Conservation (phyloP, 2,888 invertebrate genomes). For the Seira sanloemensis region DNA sequence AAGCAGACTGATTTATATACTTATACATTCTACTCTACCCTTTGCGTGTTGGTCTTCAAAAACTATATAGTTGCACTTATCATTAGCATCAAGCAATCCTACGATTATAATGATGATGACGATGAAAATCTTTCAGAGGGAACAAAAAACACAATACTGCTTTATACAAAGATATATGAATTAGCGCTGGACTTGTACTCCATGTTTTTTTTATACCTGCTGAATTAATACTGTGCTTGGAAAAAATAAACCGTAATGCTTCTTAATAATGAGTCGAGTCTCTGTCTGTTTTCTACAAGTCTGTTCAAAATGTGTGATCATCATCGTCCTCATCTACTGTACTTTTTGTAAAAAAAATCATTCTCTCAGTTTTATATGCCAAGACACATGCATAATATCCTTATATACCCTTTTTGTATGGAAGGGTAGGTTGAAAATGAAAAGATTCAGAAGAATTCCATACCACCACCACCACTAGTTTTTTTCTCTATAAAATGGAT, state of each 20-base stretch:
- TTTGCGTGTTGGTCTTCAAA: slow-evolving; percentile 14
- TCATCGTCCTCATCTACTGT: too few relatives aligned
- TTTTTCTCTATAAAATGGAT: not conserved
- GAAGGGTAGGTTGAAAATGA: slow-evolving; percentile 13
- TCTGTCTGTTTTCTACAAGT: too few relatives aligned
- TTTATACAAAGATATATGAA: not conserved
- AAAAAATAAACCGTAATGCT: slow-evolving; percentile 20
- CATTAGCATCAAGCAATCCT: slow-evolving; percentile 6
- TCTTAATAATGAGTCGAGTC: not conserved
- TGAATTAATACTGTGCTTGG: not conserved
- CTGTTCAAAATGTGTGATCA: too few relatives aligned
- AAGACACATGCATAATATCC: too few relatives aligned
- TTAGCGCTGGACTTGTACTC: not conserved
- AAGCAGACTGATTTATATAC: too few relatives aligned
- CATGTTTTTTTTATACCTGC: slow-evolving; percentile 1
- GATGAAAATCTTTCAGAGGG: slow-evolving; percentile 2
- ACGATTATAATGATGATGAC: slow-evolving; percentile 11
- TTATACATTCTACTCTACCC: not conserved
- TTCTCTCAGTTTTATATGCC: too few relatives aligned
- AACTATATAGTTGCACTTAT: slow-evolving; percentile 9
- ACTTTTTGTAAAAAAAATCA: too few relatives aligned
- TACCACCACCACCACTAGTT: too few relatives aligned
- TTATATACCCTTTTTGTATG: slow-evolving; percentile 17
- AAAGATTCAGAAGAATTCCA: slow-evolving; percentile 14
- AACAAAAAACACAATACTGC: not conserved